These are phyloP conservation scores for Rhadina sibilatrix DNA, from an alignment of 2,113 vertebrate species.

Conservation along the genomic window DNA sequence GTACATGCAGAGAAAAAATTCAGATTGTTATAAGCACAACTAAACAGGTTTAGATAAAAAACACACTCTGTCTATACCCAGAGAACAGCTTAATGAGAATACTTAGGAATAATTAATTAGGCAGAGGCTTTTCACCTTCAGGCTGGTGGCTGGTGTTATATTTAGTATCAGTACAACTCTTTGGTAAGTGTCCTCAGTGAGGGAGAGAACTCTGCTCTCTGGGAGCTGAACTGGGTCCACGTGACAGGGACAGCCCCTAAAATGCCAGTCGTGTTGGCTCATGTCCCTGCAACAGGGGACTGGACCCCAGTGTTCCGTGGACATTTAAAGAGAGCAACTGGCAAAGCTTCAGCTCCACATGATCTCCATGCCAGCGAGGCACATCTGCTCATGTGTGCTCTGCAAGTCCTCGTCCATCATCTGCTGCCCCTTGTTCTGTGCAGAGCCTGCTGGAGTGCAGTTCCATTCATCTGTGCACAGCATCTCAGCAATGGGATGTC, in stretches of 20 bases:
- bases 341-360: background rate
- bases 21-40: background rate
- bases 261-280: background rate
- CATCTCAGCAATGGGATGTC: background rate
- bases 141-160: background rate
- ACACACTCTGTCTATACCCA: background rate
- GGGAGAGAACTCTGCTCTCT: background rate
- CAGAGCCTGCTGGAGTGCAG: background rate
- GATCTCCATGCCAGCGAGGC: background rate
- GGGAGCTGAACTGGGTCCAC: background rate
- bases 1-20: constrained; percentile 2
- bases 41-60: constrained; percentile 24
- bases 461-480: background rate
- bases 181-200: background rate
- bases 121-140: constrained; percentile 29
- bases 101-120: constrained; percentile 39
- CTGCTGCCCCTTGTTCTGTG: constrained; percentile 2
- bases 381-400: constrained; percentile 5
- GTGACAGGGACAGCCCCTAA: background rate
- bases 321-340: background rate
- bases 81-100: constrained; percentile 21
- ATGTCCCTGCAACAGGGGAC: background rate
- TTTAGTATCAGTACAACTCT: background rate
- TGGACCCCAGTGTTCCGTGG: background rate
- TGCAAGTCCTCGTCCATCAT: constrained; percentile 8